Evolutionary conservation across 2,797 vertebrate species (phyloP), one percentile per base, ranked within the genome.

Genomic region (Nothura maculosa): DNA sequence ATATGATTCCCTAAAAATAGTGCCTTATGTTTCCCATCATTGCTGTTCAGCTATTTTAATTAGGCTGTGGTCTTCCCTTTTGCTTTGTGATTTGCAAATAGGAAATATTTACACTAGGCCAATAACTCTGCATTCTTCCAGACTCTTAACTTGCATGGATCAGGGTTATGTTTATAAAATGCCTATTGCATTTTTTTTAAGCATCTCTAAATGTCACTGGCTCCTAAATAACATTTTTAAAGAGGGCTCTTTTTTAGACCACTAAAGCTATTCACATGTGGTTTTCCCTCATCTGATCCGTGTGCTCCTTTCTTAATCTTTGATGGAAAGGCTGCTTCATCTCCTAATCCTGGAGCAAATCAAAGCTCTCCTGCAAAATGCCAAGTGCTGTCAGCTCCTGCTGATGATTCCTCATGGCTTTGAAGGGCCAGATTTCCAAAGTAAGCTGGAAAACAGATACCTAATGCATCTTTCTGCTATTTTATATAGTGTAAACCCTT

Each of bases 1-100:
- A 96, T 93, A 88, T 84, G 3, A 87, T 80, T 43, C 58, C 89
- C 94, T 96, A 96, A 96, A 96, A 96, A 96, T 96, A 96, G 85
- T 15, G 38, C 64, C 81, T 86, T 78, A 82, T 77, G 83, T 45
- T 94, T 96, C 75, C 77, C 89, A 80, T 92, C 82, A 1, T 68
- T 92, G 82, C 81, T 74, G n/a, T 68, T 75, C 89, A 90, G 91
- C 77, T 95, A 95, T 95, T 96, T 96, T 89, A 92, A 94, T 80
- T 89, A 92, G 74, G 80, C 19, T 48, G 48, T 58, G 63, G 52
- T 86, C 87, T 93, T 79, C 0, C 0, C 20, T 93, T 93, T 94
- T 34, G 24, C 85, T 93, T 87, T 91, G 87, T 78, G 57, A 61
- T 88, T 91, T 82, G 70, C 86, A 96, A 93, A 80, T 84, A 68